These are phyloP conservation scores for Volucella inanis DNA, from an alignment of 2,888 invertebrate genomes.

Conservation along the genomic window DNA sequence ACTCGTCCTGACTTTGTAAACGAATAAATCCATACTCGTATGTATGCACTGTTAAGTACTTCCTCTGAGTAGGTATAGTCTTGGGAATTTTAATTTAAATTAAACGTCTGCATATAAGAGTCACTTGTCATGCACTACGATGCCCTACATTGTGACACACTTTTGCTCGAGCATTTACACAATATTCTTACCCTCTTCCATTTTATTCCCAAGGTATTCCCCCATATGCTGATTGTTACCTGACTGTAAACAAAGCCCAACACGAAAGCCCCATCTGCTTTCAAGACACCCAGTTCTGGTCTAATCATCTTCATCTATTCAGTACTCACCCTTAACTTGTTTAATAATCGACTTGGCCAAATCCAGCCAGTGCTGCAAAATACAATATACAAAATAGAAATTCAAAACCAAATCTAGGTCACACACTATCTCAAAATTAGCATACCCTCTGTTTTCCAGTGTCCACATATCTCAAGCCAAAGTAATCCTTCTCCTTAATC, in stretches of 20 bases:
- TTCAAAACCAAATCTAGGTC: constrained; percentile 33
- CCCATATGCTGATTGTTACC: constrained; percentile 43
- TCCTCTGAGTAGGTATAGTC: constrained; percentile 1
- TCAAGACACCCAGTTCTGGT: neutral
- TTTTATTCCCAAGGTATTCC: constrained; percentile 41
- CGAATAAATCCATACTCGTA: no score
- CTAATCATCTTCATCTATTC: constrained; percentile 7
- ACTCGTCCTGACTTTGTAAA: no score
- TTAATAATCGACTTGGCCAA: constrained; percentile 94
- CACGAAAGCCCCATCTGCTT: constrained; percentile 52
- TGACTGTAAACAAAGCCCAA: constrained; percentile 38
- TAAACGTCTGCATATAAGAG: constrained; percentile 3
- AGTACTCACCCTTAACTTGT: constrained; percentile 92
- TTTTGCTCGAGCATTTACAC: constrained; percentile 36
- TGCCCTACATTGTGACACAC: constrained; percentile 37
- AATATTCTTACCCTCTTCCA: neutral
- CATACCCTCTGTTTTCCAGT: constrained; percentile 93
- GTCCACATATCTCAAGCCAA: constrained; percentile 96
- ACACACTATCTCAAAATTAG: constrained; percentile 65
- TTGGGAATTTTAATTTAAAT: constrained; percentile 31
- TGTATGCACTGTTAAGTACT: no score
- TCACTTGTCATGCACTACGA: constrained; percentile 46
- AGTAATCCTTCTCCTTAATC: constrained; percentile 96
- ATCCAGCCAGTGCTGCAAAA: constrained; percentile 95
- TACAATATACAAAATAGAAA: constrained; percentile 82